Conservation (phyloP, 2,113 vertebrate species). For the Trogon surrucura region DNA sequence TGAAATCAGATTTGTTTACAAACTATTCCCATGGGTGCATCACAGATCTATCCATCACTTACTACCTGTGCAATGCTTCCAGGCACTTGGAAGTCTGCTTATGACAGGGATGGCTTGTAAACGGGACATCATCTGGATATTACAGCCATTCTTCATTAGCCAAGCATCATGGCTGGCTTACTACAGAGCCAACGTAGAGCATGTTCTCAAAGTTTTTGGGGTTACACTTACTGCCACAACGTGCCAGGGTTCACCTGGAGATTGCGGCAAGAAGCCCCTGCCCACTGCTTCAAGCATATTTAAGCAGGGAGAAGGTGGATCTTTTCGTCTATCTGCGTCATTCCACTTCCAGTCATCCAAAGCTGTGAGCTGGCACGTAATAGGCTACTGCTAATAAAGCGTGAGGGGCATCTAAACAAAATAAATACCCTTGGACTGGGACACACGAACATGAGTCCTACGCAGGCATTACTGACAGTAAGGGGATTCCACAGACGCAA, state of each 20-base stretch:
- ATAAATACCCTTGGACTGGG: not conserved
- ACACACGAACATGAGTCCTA: not conserved
- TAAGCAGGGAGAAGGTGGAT: not conserved
- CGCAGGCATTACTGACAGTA: not conserved
- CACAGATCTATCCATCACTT: not conserved
- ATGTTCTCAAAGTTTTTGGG: not conserved
- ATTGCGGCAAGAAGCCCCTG: not conserved
- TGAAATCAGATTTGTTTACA: not conserved
- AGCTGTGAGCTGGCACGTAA: not conserved
- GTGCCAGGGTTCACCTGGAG: rapidly evolving
- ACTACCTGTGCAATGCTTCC: not conserved
- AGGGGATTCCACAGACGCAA: not conserved
- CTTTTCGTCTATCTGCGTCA: not conserved
- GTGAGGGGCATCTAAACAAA: not conserved
- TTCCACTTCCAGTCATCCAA: not conserved
- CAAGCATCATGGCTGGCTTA: not conserved
- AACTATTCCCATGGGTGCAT: not conserved
- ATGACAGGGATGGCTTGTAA: not conserved
- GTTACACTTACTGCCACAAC: not conserved
- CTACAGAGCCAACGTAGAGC: not conserved
- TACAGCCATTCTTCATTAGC: not conserved
- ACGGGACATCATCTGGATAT: not conserved
- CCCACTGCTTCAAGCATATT: not conserved
- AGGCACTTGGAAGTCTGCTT: not conserved
- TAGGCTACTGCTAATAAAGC: not conserved